Evolutionary conservation across 2,797 vertebrate species (phyloP).

Genomic region (Botia kubotai): DNA sequence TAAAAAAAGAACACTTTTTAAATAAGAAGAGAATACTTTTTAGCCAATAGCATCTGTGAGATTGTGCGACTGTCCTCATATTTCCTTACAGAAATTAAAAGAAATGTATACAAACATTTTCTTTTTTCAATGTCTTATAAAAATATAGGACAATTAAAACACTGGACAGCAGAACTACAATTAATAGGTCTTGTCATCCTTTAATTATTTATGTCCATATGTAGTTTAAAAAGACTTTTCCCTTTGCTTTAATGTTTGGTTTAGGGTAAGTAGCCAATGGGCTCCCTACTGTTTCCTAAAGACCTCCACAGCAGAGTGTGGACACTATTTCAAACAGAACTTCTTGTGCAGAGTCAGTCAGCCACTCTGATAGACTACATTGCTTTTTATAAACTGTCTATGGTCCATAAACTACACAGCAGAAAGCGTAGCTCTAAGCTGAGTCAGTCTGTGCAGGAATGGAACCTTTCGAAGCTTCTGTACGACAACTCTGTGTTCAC

Average conservation of each 20-base stretch:
- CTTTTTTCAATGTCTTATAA: background rate
- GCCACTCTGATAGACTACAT: constrained; percentile 92
- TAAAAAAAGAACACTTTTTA: background rate
- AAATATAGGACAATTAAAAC: background rate
- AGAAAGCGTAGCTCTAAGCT: constrained; percentile 85
- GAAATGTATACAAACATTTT: background rate
- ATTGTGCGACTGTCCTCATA: too few species aligned
- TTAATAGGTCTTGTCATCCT: background rate
- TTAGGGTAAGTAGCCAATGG: constrained; percentile 74
- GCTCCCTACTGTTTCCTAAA: constrained; percentile 88
- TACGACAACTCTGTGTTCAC: background rate
- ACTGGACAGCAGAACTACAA: background rate
- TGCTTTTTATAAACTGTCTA: constrained; percentile 96
- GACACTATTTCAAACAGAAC: constrained; percentile 92
- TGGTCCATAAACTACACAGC: constrained; percentile 94
- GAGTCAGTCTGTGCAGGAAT: constrained; percentile 84
- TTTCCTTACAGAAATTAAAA: too few species aligned
- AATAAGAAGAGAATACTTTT: too few species aligned
- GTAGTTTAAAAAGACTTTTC: constrained; percentile 70
- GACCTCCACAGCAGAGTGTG: constrained; percentile 91
- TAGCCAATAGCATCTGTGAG: too few species aligned
- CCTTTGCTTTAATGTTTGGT: constrained; percentile 66
- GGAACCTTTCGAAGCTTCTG: constrained; percentile 51
- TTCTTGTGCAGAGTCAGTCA: constrained; percentile 89
- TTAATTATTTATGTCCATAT: background rate